Evolutionary conservation across 2,888 invertebrate genomes (phyloP), one percentile per base, ranked within the genome.

Genomic region (Apamea anceps): DNA sequence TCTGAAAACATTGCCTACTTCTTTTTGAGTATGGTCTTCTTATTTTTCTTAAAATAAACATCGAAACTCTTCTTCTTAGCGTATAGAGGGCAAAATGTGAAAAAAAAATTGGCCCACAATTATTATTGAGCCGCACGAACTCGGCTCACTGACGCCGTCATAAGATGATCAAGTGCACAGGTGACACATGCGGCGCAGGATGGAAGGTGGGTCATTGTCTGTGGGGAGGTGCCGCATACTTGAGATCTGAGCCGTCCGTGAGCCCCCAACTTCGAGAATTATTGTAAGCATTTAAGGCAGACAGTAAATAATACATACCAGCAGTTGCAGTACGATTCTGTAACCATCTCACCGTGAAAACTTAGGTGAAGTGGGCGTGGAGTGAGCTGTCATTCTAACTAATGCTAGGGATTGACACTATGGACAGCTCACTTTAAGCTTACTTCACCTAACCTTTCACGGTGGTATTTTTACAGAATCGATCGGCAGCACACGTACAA

Each of bases 401-500:
- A n/a, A n/a, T n/a, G n/a, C n/a, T n/a, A n/a, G n/a, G n/a, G n/a
- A n/a, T n/a, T n/a, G n/a, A n/a, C n/a, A n/a, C n/a, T n/a, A n/a
- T n/a, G n/a, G n/a, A n/a, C n/a, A n/a, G n/a, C n/a, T n/a, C n/a
- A n/a, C n/a, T n/a, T n/a, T n/a, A n/a, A n/a, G n/a, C n/a, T n/a
- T n/a, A n/a, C n/a, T n/a, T n/a, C n/a, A n/a, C n/a, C n/a, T n/a
- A n/a, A n/a, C n/a, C n/a, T n/a, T n/a, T n/a, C n/a, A n/a, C n/a
- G n/a, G n/a, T n/a, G n/a, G n/a, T n/a, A n/a, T n/a, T n/a, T n/a
- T n/a, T n/a, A n/a, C n/a, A n/a, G n/a, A n/a, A n/a, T n/a, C n/a
- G n/a, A n/a, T n/a, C n/a, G n/a, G n/a, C n/a, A n/a, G n/a, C 63
- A 81, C 54, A 62, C 74, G 57, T 66, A 57, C 6, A 75, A 77